These are phyloP conservation scores for Terrapene triunguis DNA, from an alignment of 2,113 vertebrate species.

Conservation along the genomic window DNA sequence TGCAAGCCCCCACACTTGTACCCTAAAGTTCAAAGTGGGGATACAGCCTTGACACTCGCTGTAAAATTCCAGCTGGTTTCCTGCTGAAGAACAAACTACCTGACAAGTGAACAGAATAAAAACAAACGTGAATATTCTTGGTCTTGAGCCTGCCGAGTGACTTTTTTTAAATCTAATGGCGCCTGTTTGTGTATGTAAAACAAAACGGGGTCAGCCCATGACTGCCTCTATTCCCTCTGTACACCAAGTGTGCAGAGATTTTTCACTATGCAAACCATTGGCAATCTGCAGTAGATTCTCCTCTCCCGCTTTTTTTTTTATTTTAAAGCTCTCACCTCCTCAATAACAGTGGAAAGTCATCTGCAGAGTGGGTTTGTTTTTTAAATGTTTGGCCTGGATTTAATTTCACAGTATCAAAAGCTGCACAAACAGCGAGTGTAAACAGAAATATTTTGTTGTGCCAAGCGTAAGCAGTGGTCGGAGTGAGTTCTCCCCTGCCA, in stretches of 20 bases:
- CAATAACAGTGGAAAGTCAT: not conserved
- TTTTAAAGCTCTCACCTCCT: not conserved
- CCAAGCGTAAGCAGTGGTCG: not conserved
- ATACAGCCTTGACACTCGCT: too few relatives aligned
- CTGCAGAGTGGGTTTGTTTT: not conserved
- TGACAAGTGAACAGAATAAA: not conserved
- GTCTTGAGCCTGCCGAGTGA: not conserved
- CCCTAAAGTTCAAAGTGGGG: too few relatives aligned
- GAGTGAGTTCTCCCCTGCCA: not conserved
- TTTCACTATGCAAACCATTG: not conserved
- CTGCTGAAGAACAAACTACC: not conserved
- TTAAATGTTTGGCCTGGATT: not conserved
- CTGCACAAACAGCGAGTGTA: not conserved
- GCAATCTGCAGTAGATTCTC: not conserved
- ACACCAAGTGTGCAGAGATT: not conserved
- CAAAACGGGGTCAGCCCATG: rapidly evolving
- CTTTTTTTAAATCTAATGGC: not conserved
- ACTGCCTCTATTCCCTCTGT: not conserved
- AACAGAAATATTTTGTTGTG: not conserved
- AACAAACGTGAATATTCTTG: not conserved
- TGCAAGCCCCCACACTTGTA: too few relatives aligned
- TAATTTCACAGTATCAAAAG: not conserved
- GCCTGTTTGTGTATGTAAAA: not conserved
- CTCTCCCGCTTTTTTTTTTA: too few relatives aligned
- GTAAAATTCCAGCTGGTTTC: not conserved